phyloP scores from a whole-genome alignment of 2,888 invertebrate species.

The Ischnura elegans region DNA sequence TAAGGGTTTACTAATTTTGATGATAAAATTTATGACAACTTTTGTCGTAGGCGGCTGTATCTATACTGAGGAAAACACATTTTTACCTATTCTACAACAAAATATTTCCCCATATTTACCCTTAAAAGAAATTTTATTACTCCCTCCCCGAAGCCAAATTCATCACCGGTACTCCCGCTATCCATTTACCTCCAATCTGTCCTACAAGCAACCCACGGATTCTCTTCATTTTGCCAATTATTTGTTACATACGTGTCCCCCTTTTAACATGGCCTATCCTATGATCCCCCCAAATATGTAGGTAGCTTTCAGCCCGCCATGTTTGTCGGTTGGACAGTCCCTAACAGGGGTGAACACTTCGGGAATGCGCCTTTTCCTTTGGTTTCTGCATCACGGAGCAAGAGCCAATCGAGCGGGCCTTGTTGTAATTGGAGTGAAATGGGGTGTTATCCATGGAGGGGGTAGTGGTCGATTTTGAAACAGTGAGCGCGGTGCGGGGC shows the following conservation, averaged over 20 bases:
- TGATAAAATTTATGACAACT: no score
- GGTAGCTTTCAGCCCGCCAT: neutral
- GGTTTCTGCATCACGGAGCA: slow-evolving; percentile 45
- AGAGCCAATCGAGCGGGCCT: slow-evolving; percentile 53
- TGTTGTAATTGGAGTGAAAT: slow-evolving; percentile 41
- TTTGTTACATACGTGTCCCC: neutral
- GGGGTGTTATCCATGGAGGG: neutral
- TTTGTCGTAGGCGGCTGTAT: no score
- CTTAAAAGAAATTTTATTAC: no score
- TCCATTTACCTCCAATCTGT: neutral
- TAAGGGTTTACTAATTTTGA: no score
- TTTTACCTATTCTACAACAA: no score
- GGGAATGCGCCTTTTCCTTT: slow-evolving; percentile 38
- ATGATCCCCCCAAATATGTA: neutral
- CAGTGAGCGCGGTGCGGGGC: neutral
- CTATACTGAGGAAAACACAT: no score
- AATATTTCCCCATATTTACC: no score
- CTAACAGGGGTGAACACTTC: neutral
- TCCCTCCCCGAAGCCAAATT: neutral
- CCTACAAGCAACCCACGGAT: neutral
- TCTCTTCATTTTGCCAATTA: neutral
- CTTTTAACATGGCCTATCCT: neutral
- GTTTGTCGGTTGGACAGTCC: slow-evolving; percentile 14
- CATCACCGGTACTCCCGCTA: neutral
- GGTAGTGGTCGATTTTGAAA: neutral